Evolutionary conservation across 1,140 invertebrate species (phyloP).

Genomic region (Andricus grossulariae): DNA sequence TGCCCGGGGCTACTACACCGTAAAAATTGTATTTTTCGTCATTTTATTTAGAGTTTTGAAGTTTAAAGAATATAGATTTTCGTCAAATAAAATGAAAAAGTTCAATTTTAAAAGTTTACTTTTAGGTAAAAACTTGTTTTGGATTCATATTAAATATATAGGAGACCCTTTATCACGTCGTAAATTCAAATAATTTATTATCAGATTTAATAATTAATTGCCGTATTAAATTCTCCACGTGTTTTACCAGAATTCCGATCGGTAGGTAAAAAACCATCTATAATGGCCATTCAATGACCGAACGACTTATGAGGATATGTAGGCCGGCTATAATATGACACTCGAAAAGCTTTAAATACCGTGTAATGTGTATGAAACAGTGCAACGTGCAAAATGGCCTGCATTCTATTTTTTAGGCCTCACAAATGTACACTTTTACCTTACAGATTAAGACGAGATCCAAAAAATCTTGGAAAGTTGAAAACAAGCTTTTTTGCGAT

Average conservation of each 20-base stretch:
- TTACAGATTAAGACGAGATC: neutral
- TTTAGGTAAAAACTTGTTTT: neutral
- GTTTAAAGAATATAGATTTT: neutral
- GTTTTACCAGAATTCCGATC: constrained; percentile 11
- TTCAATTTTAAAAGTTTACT: neutral
- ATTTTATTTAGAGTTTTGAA: neutral
- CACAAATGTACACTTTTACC: neutral
- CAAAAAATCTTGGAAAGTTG: neutral
- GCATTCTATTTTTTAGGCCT: constrained; percentile 1
- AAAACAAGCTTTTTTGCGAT: too few species aligned
- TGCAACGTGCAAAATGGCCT: constrained; percentile 9
- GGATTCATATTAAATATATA: neutral
- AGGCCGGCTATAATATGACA: constrained; percentile 2
- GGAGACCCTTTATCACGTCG: neutral
- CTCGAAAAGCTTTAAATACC: neutral
- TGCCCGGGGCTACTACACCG: too few species aligned
- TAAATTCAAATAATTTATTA: neutral
- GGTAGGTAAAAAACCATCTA: neutral
- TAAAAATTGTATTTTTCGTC: neutral
- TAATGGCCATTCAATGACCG: constrained; percentile 5
- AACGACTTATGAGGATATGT: constrained; percentile 8
- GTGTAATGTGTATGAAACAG: constrained; percentile 20
- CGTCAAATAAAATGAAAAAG: constrained; percentile 8
- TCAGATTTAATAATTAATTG: constrained; percentile 3
- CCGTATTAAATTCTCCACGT: neutral